Conservation (phyloP, 2,113 vertebrate species). For the Tapirus terrestris region DNA sequence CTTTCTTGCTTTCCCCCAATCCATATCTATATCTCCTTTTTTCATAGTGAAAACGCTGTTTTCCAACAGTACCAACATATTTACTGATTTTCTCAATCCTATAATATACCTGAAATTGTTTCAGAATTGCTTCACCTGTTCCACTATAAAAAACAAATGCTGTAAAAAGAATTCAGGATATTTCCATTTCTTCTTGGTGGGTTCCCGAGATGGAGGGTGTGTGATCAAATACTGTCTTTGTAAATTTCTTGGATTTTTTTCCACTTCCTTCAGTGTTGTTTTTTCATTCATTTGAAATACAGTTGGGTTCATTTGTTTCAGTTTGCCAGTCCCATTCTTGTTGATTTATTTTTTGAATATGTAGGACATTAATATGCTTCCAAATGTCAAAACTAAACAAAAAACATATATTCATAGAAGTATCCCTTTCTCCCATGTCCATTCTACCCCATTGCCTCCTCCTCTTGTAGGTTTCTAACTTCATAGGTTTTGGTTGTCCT, state of each 20-base stretch:
- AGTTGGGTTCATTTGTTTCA: neutral
- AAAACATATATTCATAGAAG: neutral
- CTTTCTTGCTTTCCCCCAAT: neutral
- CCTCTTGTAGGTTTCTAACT: neutral
- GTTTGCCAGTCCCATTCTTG: neutral
- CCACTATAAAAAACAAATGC: neutral
- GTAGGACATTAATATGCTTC: neutral
- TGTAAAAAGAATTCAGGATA: neutral
- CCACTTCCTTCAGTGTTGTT: neutral
- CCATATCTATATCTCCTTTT: neutral
- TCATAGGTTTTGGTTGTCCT: neutral
- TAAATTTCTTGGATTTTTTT: neutral
- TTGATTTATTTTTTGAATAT: neutral
- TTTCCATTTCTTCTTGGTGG: neutral
- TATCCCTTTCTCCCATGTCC: neutral
- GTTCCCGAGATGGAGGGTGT: neutral
- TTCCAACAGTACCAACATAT: neutral
- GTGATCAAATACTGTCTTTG: neutral
- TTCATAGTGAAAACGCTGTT: neutral
- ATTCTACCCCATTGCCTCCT: neutral
- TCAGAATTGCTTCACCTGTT: constrained; percentile 23
- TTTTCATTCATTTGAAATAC: neutral
- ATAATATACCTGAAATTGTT: neutral
- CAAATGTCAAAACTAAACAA: neutral
- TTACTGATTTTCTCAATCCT: neutral